A percentile compares a stretch with the other conserved stretches of the same genome.
Conservation (phyloP, 1,140 invertebrate species). For the Calliopsis andreniformis region DNA sequence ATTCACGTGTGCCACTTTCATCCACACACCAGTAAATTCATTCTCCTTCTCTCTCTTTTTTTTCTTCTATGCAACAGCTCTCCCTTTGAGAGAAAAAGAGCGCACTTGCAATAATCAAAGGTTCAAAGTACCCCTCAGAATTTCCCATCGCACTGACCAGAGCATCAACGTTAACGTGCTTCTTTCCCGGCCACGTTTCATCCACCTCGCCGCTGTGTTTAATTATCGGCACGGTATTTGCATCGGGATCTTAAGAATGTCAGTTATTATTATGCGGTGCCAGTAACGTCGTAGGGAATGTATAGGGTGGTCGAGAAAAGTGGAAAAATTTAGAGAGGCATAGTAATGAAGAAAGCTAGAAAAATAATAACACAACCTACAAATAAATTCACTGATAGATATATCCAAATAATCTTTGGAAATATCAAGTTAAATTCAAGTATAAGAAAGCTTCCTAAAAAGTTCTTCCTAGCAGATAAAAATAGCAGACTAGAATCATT, state of each 20-base stretch:
- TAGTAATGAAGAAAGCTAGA: too few relatives aligned
- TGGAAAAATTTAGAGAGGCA: too few relatives aligned
- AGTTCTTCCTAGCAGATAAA: too few relatives aligned
- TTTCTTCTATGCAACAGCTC: not conserved
- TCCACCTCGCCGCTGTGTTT: conserved; percentile 11
- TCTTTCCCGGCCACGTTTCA: conserved; percentile 19
- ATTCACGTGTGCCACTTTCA: conserved; percentile 25
- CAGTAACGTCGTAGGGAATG: conserved; percentile 35
- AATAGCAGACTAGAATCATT: too few relatives aligned
- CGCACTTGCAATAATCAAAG: conserved; percentile 23
- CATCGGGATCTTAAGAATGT: conserved; percentile 55
- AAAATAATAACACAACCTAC: too few relatives aligned
- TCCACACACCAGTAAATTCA: not conserved
- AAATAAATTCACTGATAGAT: too few relatives aligned
- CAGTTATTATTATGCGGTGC: conserved; percentile 63
- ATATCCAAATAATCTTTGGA: too few relatives aligned
- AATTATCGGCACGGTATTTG: conserved; percentile 58
- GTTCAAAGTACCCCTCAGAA: not conserved
- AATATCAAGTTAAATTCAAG: too few relatives aligned
- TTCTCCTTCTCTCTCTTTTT: not conserved
- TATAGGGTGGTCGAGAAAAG: too few relatives aligned
- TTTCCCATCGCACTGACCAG: not conserved
- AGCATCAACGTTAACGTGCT: conserved; percentile 4
- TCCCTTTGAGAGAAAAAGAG: not conserved
- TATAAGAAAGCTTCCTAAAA: too few relatives aligned